Base-by-base conservation (phyloP, 2,797 vertebrate genomes). In the Crax fasciolata region DNA sequence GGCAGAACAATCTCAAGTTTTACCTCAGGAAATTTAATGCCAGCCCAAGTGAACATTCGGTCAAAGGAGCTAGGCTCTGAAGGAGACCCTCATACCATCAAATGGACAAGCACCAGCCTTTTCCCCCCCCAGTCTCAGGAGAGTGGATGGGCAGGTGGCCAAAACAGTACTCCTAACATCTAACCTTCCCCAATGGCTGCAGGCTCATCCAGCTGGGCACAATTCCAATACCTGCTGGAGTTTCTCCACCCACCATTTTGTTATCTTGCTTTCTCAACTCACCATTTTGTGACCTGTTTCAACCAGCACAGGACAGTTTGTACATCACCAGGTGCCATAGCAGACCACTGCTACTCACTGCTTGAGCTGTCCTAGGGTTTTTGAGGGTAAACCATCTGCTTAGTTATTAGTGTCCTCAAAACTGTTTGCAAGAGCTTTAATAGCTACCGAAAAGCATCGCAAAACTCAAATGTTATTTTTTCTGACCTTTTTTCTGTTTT, bases 1-100 rank as follows among this genome's bases (percentile, higher is more conserved):
- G 9, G 25, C 18, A 71, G 21, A 17, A 68, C 5, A 1, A 3
- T 43, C 9, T 55, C 5, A 4, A 61, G 30, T 0, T 0, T 41
- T 67, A 7, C 5, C 55, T 71, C 15, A 23, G 14, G 49, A 82
- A 46, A 71, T 78, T 72, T 72, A 27, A 7, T 63, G 35, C 13
- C 35, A 76, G 13, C 1, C 13, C 20, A 27, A 3, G 38, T 0
- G 3, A 73, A 21, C 3, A 0, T 89, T 59, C 48, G 11, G 12
- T 6, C 28, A 82, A 9, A 79, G 14, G 18, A 38, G 4, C 4
- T n/a, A 14, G 14, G 4, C 21, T 38, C 41, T 67, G n/a, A 15
- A 49, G 4, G 25, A 30, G 44, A 65, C 17, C 32, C 10, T 4
- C 1, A 55, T 13, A 13, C 11, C 16, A 46, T 32, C 32, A 24